phyloP scores from a whole-genome alignment of 2,113 vertebrate species.

The Anolis sagrei region DNA sequence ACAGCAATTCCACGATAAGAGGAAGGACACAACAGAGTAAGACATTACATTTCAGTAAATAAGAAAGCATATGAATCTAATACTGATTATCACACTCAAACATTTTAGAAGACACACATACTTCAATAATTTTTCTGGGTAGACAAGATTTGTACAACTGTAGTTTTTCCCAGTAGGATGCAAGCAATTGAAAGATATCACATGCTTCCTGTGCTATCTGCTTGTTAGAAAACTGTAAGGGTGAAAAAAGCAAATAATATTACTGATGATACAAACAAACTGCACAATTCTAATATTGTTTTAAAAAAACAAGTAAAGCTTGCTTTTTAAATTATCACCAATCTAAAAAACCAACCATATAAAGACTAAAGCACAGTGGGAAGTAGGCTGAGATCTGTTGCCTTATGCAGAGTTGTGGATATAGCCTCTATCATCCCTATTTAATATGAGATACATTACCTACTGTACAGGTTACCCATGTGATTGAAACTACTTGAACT shows the following conservation, averaged over 20 bases:
- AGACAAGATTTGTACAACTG: constrained; percentile 84
- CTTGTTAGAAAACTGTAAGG: constrained; percentile 92
- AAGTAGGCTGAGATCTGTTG: too few relatives aligned
- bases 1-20: not conserved
- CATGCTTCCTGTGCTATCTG: constrained; percentile 92
- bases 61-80: constrained; percentile 28
- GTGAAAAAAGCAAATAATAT: constrained; percentile 49
- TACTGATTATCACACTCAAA: not conserved
- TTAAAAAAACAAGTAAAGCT: not conserved
- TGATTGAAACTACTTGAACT: not conserved
- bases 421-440: not conserved
- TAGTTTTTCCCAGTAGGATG: constrained; percentile 93
- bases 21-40: not conserved
- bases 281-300: not conserved
- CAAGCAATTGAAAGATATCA: constrained; percentile 92
- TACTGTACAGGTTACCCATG: not conserved
- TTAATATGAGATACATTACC: not conserved
- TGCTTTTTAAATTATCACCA: not conserved
- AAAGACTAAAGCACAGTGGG: not conserved
- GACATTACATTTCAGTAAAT: constrained; percentile 21
- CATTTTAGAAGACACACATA: constrained; percentile 63
- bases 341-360: not conserved
- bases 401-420: too few relatives aligned
- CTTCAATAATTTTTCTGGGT: constrained; percentile 94
- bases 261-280: not conserved